Evolutionary conservation across 2,797 vertebrate genomes (phyloP).

Genomic region (Rhinophrynus dorsalis): DNA sequence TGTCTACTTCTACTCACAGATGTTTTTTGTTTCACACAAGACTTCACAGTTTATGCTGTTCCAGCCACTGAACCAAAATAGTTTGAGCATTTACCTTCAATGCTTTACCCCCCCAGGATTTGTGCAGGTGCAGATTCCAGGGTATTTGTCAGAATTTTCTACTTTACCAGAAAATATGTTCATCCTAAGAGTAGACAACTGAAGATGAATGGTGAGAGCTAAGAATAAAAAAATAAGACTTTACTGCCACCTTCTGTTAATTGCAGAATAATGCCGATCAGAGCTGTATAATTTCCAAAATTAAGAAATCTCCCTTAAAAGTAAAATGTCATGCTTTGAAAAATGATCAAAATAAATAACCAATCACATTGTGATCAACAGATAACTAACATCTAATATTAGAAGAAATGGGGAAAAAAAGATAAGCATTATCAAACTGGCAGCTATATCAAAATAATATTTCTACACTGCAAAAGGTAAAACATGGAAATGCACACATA

Average conservation of each 20-base stretch:
- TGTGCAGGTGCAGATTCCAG: conserved; percentile 44
- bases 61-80: conserved; percentile 38
- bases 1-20: conserved; percentile 22
- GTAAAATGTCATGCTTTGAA: too few relatives aligned
- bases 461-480: too few relatives aligned
- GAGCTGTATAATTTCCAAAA: too few relatives aligned
- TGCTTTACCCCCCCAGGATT: conserved; percentile 31
- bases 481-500: too few relatives aligned
- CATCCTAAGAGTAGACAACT: conserved; percentile 19
- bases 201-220: conserved; percentile 9
- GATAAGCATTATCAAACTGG: too few relatives aligned
- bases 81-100: conserved; percentile 29
- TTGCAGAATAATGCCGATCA: too few relatives aligned
- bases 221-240: conserved; percentile 5
- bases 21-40: conserved; percentile 38
- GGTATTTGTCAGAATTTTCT: conserved; percentile 33
- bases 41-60: conserved; percentile 40
- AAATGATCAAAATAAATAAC: too few relatives aligned
- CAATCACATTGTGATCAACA: too few relatives aligned
- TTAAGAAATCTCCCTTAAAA: too few relatives aligned
- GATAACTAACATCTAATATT: too few relatives aligned
- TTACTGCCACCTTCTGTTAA: conserved; percentile 40
- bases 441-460: too few relatives aligned
- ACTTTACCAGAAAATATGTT: conserved; percentile 38
- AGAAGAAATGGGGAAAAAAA: too few relatives aligned